A percentile compares a stretch with the other conserved stretches of the same genome.
Evolutionary conservation across 2,797 vertebrate genomes (phyloP).

Genomic region (Aldrovandia affinis): DNA sequence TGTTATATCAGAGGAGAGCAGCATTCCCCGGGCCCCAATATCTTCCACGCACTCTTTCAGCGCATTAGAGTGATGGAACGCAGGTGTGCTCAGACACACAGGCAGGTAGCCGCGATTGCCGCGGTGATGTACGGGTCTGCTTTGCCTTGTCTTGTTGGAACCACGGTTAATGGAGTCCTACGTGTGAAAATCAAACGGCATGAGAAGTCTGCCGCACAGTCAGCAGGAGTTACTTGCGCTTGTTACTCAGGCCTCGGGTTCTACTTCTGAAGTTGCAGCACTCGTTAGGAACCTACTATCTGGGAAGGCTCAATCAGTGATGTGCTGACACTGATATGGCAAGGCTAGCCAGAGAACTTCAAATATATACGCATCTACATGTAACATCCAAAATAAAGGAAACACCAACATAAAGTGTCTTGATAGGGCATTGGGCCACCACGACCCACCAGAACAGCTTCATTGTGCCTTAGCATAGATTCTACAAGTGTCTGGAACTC

Average conservation of each 20-base stretch:
- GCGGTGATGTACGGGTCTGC: conserved; percentile 56
- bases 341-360: not conserved
- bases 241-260: not conserved
- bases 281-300: not conserved
- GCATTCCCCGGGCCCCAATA: conserved; percentile 48
- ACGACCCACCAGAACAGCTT: too few relatives aligned
- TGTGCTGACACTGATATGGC: not conserved
- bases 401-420: too few relatives aligned
- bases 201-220: conserved; percentile 3
- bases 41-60: conserved; percentile 37
- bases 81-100: conserved; percentile 49
- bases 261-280: not conserved
- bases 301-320: not conserved
- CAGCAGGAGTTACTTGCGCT: conserved; percentile 55
- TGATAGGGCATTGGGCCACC: too few relatives aligned
- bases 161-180: conserved; percentile 54
- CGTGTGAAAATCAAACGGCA: conserved; percentile 50
- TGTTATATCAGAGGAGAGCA: conserved; percentile 54
- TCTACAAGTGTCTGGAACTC: too few relatives aligned
- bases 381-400: too few relatives aligned
- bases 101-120: conserved; percentile 47
- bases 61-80: conserved; percentile 57
- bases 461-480: too few relatives aligned
- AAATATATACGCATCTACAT: too few relatives aligned
- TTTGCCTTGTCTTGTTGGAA: conserved; percentile 53